Base-by-base conservation (phyloP, 2,888 invertebrate species). In the Allolobophora icterica region DNA sequence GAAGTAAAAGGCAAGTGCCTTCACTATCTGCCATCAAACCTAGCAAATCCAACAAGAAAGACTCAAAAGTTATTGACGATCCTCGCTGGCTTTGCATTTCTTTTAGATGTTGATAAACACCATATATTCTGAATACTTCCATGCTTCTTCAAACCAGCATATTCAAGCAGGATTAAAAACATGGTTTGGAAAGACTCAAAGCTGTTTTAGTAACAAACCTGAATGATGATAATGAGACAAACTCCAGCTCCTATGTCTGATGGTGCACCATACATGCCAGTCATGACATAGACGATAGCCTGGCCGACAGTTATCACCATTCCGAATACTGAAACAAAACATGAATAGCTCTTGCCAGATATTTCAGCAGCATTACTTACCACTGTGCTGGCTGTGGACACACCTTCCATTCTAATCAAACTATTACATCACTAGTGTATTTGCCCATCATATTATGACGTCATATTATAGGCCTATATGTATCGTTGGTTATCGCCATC, bases 291-390 rank as follows among this genome's bases (percentile, higher is more conserved):
- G 34, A 99, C 99, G 94, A 99, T 99, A 90, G 99, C 99, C 96
- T 99, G 99, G 93, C 99, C 99, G 93, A 99, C 98, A 45, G 99
- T 99, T 94, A 99, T 99, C 92, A 99, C 98, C 99, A 99, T 99
- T 94, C 99, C 99, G 95, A 99, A 99, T 93, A 99, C 98, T 96
- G 94, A 90, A 95, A 45, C 40, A 89, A 87, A 71, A 71, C 13
- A 71, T 71, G 71, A 71, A 71, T 11, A n/a, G 71, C n/a, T 71
- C 8, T 21, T 71, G 4, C 71, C 21, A 52, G 52, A 2, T 52
- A 52, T 24, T 52, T 52, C 24, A 24, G 52, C 52, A 21, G 52
- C 24, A 52, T 52, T 24, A 21, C 21, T 52, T 24, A 21, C 21
- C 52, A 24, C 52, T 52, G 24, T 24, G 17, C 17, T 42, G 42